phyloP scores from a whole-genome alignment of 1,140 invertebrate genomes.

The Cherax quadricarinatus region DNA sequence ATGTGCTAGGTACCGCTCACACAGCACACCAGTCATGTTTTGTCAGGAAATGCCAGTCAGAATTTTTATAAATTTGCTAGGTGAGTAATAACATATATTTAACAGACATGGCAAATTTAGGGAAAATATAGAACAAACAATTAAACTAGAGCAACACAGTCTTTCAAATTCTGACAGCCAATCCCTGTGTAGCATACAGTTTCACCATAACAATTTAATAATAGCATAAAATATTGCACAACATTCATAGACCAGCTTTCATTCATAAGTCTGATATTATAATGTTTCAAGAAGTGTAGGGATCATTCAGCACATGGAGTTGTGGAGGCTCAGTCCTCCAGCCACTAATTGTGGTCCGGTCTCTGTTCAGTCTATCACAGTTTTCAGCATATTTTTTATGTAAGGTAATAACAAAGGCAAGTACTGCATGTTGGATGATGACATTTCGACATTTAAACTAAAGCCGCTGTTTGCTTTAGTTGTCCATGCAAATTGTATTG shows the following conservation, averaged over 20 bases:
- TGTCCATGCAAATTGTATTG: too few species aligned
- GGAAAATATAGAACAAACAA: background rate
- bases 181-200: background rate
- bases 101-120: background rate
- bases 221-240: background rate
- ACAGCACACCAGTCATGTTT: background rate
- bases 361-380: too few species aligned
- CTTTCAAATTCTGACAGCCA: background rate
- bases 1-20: background rate
- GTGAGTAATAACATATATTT: background rate
- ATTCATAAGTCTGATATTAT: background rate
- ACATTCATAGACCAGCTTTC: background rate
- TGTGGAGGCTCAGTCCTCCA: too few species aligned
- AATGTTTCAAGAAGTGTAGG: background rate
- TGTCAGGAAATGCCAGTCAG: background rate
- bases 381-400: too few species aligned
- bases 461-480: too few species aligned
- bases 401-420: too few species aligned
- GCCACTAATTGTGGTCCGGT: too few species aligned
- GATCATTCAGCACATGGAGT: too few species aligned
- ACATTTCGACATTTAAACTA: too few species aligned
- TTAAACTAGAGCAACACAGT: background rate
- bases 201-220: background rate
- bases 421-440: too few species aligned
- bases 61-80: background rate